A percentile compares a stretch with the other conserved stretches of the same genome.
Evolutionary conservation across 1,140 invertebrate genomes (phyloP).

Genomic region (Scaptodrosophila lebanonensis): DNA sequence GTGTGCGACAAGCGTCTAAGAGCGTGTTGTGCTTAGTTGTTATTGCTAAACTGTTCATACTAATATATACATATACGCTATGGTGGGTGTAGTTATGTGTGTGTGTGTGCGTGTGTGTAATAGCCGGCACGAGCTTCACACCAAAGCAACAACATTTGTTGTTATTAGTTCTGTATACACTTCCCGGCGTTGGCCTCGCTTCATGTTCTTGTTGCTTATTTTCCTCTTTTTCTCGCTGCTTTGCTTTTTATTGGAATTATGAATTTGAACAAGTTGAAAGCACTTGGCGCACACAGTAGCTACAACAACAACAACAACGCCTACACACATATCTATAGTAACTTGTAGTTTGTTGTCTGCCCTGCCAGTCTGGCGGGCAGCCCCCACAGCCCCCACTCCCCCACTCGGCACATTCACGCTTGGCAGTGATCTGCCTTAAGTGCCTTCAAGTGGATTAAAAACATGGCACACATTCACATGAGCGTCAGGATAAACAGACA

Average conservation of each 20-base stretch:
- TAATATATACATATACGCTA: slow-evolving; percentile 23
- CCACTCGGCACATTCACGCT: slow-evolving; percentile 34
- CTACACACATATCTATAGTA: neutral
- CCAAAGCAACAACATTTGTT: too few relatives aligned
- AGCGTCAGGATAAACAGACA: neutral
- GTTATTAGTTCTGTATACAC: too few relatives aligned
- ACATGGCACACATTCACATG: slow-evolving; percentile 40
- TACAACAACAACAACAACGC: neutral
- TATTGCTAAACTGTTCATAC: slow-evolving; percentile 36
- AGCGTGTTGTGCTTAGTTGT: slow-evolving; percentile 24
- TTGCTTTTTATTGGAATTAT: slow-evolving; percentile 28
- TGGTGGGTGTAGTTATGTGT: too few relatives aligned
- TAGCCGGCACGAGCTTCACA: too few relatives aligned
- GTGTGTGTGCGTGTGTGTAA: too few relatives aligned
- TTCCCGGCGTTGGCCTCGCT: too few relatives aligned
- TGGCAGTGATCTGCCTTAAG: slow-evolving; percentile 51
- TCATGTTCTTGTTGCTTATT: slow-evolving; percentile 3
- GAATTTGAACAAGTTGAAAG: slow-evolving; percentile 40
- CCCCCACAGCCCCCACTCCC: too few relatives aligned
- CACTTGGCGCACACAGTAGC: neutral
- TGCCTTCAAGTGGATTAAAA: slow-evolving; percentile 68
- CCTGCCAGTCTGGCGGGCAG: too few relatives aligned
- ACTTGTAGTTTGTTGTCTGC: neutral
- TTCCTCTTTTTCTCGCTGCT: slow-evolving; percentile 1
- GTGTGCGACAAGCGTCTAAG: neutral